Conservation (phyloP, 2,113 vertebrate genomes). For the Enhydra lutris region DNA sequence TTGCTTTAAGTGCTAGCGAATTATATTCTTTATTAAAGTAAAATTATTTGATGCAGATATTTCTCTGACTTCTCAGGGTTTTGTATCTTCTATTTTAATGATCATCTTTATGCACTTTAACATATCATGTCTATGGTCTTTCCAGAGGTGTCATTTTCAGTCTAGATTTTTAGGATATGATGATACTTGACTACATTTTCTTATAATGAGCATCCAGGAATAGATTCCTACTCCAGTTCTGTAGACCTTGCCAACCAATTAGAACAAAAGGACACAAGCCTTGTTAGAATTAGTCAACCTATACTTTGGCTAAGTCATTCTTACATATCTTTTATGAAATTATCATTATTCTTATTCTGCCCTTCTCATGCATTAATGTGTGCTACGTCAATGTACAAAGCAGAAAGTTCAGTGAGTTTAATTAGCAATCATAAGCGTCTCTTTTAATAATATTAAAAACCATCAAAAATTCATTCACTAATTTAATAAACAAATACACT, state of each 20-base stretch:
- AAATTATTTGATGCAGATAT: constrained; percentile 41
- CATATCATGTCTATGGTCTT: neutral
- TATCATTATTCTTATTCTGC: neutral
- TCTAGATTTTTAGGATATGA: constrained; percentile 13
- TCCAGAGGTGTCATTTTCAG: neutral
- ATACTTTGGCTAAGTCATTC: neutral
- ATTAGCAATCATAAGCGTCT: neutral
- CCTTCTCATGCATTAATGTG: neutral
- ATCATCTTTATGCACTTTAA: neutral
- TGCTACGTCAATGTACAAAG: neutral
- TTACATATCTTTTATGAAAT: neutral
- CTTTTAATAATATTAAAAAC: neutral
- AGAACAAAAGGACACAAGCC: constrained; percentile 15
- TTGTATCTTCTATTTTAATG: constrained; percentile 14
- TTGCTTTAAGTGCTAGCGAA: constrained; percentile 50
- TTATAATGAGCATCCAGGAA: constrained; percentile 60
- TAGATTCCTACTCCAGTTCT: constrained; percentile 9
- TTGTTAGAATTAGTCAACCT: neutral
- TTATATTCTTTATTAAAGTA: constrained; percentile 66
- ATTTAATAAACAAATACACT: neutral
- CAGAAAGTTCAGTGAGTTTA: neutral
- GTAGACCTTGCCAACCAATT: constrained; percentile 48
- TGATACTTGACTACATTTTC: neutral
- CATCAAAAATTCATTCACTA: neutral
- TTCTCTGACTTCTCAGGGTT: neutral